Percentiles rank a stretch among this genome's conserved stretches.
Conservation (phyloP, 2,888 invertebrate genomes). For the Epirrhoe alternata region DNA sequence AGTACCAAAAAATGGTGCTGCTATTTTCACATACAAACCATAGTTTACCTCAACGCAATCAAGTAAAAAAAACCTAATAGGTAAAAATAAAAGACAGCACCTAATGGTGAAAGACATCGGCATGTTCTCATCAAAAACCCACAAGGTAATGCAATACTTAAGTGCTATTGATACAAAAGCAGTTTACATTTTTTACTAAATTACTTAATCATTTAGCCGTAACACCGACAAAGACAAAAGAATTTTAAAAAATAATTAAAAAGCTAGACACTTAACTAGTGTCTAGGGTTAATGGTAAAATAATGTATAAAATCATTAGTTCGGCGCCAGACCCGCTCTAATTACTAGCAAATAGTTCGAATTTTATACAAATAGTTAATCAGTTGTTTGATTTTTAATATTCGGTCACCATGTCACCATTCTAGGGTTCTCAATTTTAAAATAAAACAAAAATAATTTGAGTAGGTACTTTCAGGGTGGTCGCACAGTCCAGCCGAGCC, state of each 20-base stretch:
- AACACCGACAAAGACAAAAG: conserved; percentile 9
- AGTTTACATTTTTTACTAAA: conserved; percentile 12
- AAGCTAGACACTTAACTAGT: conserved; percentile 2
- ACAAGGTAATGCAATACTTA: not conserved
- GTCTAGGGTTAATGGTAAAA: conserved; percentile 32
- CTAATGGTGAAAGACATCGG: not conserved
- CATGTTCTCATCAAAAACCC: not conserved
- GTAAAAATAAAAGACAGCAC: too few relatives aligned
- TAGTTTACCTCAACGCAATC: too few relatives aligned
- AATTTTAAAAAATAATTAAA: conserved; percentile 17
- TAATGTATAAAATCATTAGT: conserved; percentile 52
- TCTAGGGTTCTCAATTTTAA: not conserved
- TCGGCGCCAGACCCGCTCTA: conserved; percentile 46
- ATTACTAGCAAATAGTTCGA: conserved; percentile 20
- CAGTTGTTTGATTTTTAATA: conserved; percentile 27
- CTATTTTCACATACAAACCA: too few relatives aligned
- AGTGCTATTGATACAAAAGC: not conserved
- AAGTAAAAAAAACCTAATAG: too few relatives aligned
- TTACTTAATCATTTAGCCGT: not conserved
- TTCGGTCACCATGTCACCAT: conserved; percentile 23
- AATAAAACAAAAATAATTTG: too few relatives aligned
- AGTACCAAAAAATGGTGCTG: too few relatives aligned
- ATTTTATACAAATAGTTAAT: conserved; percentile 30
- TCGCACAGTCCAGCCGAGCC: too few relatives aligned
- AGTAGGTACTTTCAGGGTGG: too few relatives aligned